Evolutionary conservation across 1,140 invertebrate species (phyloP).

Genomic region (Wiebesia pumilae): DNA sequence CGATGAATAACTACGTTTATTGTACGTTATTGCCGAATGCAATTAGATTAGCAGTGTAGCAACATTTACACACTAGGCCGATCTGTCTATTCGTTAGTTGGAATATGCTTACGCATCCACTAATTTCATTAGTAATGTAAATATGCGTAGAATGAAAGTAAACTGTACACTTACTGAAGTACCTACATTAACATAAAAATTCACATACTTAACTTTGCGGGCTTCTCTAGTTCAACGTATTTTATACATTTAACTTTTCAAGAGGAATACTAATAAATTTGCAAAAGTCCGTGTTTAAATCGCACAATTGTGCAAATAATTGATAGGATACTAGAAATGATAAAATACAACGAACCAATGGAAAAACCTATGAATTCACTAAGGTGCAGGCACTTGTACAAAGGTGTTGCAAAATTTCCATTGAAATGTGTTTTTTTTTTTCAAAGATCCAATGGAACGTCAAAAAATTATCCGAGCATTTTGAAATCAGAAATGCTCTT

Average conservation of each 20-base stretch:
- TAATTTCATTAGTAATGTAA: constrained; percentile 10
- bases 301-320: no score
- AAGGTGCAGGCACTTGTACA: no score
- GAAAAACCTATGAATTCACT: no score
- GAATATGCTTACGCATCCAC: not conserved
- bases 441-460: not conserved
- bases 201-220: not conserved
- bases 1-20: not conserved
- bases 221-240: no score
- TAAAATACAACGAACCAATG: no score
- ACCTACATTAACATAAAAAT: not conserved
- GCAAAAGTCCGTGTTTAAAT: no score
- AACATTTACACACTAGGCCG: not conserved
- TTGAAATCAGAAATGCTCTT: not conserved
- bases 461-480: not conserved
- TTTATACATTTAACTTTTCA: not conserved
- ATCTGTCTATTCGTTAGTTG: not conserved
- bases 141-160: not conserved
- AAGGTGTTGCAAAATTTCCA: no score
- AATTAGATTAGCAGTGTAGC: not conserved
- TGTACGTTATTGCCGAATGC: not conserved
- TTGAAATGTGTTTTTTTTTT: not conserved
- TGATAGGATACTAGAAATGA: no score
- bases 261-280: no score
- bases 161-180: not conserved